Evolutionary conservation across 2,888 invertebrate species (phyloP), one percentile per base, ranked within the genome.

Genomic region (Chrysolina americana): DNA sequence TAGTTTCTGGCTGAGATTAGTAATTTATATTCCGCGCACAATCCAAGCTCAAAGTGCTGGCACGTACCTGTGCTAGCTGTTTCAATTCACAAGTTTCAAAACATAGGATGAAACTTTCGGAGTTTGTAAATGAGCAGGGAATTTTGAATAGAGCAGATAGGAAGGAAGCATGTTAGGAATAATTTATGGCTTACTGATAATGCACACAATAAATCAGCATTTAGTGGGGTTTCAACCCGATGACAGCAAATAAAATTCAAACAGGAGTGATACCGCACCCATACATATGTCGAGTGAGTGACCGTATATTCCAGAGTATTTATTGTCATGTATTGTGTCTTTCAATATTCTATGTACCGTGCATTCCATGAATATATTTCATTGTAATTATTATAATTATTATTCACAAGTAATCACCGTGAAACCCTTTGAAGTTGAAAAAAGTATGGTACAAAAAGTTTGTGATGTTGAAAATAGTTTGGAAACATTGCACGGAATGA

Each of bases 11-110:
- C n/a, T 8, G 23, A 36, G 1, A 36, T 36, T 36, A 19, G 9
- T 59, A 15, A 59, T 59, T 59, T 36, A 36, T 28, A 59, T 59
- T 36, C n/a, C 23, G 9, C 5, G 28, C 28, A 59, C 15, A 23
- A 28, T 28, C n/a, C 59, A 10, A 36, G 17, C 59, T 28, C 9
- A 36, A 28, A 59, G 15, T 28, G 28, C 15, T n/a, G 28, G 28
- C n/a, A 36, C 59, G 50, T 17, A 17, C n/a, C 59, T n/a, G 11
- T 28, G 23, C 59, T n/a, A n/a, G n/a, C n/a, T 59, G 59, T 59
- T 50, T 28, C n/a, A 3, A 53, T 53, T 59, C 28, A 13, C 23
- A 28, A 53, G 53, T 53, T 53, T 53, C 53, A 2, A 53, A 59
- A 59, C 28, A 28, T 23, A 15, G 2, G n/a, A 50, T 50, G 28